A percentile compares a stretch with the other conserved stretches of the same genome.
These are phyloP conservation scores for Papilio polyxenes DNA, from an alignment of 1,140 invertebrate genomes.

Conservation along the genomic window DNA sequence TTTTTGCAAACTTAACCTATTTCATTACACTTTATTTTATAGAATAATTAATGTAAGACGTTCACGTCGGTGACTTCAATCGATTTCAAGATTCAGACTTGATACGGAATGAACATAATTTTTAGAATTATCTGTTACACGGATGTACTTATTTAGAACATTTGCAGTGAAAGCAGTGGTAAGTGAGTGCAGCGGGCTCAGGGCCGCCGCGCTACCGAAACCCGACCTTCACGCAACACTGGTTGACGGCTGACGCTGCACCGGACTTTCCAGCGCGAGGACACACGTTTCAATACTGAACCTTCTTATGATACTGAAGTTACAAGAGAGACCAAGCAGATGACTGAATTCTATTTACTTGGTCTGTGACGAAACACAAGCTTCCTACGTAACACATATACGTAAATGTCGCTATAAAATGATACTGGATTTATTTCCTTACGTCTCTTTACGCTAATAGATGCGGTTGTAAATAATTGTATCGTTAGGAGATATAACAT, in stretches of 20 bases:
- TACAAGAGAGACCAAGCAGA: not conserved
- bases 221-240: not conserved
- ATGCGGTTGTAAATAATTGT: not conserved
- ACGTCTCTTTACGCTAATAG: not conserved
- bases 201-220: not conserved
- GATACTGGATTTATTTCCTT: not conserved
- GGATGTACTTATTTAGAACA: not conserved
- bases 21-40: no score
- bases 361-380: not conserved
- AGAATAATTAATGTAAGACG: no score
- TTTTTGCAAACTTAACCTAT: no score
- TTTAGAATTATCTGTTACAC: not conserved
- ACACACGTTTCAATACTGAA: not conserved
- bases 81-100: not conserved
- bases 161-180: not conserved
- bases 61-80: not conserved
- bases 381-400: not conserved
- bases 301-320: not conserved
- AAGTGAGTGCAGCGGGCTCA: not conserved
- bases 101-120: not conserved
- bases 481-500: not conserved
- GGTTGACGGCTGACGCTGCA: not conserved
- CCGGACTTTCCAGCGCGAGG: conserved; percentile 4
- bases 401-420: not conserved
- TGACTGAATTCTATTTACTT: not conserved